Conservation (phyloP, 2,113 vertebrate species). For the Perca fluviatilis region DNA sequence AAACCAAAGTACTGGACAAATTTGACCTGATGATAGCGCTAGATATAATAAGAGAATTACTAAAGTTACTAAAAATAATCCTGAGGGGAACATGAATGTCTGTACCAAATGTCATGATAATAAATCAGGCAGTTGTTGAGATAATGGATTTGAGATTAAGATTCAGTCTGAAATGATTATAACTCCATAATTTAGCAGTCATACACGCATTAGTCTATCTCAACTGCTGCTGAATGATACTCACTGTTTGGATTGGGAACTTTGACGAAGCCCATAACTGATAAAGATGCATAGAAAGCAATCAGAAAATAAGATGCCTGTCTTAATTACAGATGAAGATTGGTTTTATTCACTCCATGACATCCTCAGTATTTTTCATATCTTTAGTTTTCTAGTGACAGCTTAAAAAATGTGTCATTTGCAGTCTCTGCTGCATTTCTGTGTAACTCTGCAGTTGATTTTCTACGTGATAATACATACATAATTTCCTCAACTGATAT, state of each 20-base stretch:
- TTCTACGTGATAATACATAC: constrained; percentile 38
- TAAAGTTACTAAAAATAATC: neutral
- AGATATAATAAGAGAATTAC: neutral
- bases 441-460: constrained; percentile 26
- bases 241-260: neutral
- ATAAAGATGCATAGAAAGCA: neutral
- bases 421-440: constrained; percentile 13
- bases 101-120: neutral
- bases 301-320: neutral
- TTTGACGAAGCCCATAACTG: neutral
- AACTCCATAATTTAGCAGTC: constrained; percentile 2
- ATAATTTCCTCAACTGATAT: constrained; percentile 58
- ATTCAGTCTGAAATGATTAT: neutral
- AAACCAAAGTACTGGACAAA: neutral
- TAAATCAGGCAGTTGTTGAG: neutral
- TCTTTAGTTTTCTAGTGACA: constrained; percentile 20
- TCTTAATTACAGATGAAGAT: constrained; percentile 3
- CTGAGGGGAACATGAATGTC: neutral
- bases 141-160: neutral
- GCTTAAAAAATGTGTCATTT: constrained; percentile 6
- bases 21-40: neutral
- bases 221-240: neutral
- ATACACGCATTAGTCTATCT: constrained; percentile 5
- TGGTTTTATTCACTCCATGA: neutral
- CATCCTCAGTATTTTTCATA: neutral